phyloP scores from a whole-genome alignment of 2,888 invertebrate genomes.

The Dexiosoma caninum region DNA sequence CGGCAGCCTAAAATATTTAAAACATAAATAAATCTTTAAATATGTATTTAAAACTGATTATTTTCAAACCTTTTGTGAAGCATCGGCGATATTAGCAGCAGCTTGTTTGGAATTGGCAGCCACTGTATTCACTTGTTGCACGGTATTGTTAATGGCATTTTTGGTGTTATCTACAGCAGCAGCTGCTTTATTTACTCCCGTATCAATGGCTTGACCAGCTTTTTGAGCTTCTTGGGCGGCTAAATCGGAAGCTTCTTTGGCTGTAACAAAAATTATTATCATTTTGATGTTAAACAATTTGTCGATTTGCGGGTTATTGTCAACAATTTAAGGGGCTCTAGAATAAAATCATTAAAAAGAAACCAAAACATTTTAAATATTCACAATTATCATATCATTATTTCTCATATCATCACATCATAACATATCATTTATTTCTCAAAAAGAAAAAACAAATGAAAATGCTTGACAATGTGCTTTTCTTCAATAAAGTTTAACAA shows the following conservation, averaged over 20 bases:
- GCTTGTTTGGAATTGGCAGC: slow-evolving; percentile 75
- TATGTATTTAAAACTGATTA: not conserved
- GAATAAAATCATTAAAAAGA: too few species aligned
- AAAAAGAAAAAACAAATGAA: too few species aligned
- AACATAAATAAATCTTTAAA: not conserved
- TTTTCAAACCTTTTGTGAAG: slow-evolving; percentile 69
- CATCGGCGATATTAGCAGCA: slow-evolving; percentile 75
- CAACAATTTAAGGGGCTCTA: too few species aligned
- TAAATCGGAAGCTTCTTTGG: slow-evolving; percentile 77
- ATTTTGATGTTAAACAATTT: too few species aligned
- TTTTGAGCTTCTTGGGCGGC: slow-evolving; percentile 74
- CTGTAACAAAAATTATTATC: slow-evolving; percentile 64
- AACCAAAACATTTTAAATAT: too few species aligned
- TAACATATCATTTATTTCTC: too few species aligned
- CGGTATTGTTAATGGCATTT: slow-evolving; percentile 71
- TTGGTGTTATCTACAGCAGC: slow-evolving; percentile 72
- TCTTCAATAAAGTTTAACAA: too few species aligned
- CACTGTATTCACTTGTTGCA: slow-evolving; percentile 69
- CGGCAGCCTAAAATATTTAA: slow-evolving; percentile 71
- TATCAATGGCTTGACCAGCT: slow-evolving; percentile 76
- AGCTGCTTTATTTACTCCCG: slow-evolving; percentile 72
- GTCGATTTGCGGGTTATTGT: too few species aligned
- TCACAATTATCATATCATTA: too few species aligned
- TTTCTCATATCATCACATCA: too few species aligned
- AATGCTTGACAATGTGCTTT: too few species aligned